phyloP scores from a whole-genome alignment of 1,140 invertebrate genomes.

The Drosophila sp. region DNA sequence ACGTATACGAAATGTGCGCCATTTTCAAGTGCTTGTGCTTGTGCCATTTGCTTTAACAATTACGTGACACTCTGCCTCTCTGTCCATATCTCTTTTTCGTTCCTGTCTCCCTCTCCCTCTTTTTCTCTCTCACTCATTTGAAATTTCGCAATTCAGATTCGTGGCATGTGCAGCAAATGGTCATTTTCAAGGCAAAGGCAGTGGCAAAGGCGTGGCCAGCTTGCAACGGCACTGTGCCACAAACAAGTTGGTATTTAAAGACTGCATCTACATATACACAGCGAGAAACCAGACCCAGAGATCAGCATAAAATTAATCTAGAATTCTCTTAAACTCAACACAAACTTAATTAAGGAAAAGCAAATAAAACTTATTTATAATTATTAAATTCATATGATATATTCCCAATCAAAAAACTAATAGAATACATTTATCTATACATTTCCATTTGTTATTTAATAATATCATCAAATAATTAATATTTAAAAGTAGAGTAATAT shows the following conservation, averaged over 20 bases:
- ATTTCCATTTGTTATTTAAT: no score
- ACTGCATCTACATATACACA: background rate
- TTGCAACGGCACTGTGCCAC: background rate
- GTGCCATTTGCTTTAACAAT: constrained; percentile 60
- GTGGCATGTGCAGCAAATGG: constrained; percentile 71
- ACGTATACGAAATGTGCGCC: constrained; percentile 36
- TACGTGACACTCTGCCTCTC: constrained; percentile 54
- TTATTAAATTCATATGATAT: no score
- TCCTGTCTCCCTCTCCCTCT: background rate
- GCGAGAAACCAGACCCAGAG: background rate
- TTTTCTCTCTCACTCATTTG: background rate
- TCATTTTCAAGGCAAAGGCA: constrained; percentile 12
- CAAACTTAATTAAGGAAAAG: no score
- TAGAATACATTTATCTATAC: no score
- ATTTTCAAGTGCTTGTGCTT: constrained; percentile 22
- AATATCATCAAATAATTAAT: no score
- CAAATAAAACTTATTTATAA: no score
- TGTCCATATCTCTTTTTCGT: background rate
- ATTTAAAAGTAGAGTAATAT: no score
- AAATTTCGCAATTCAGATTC: constrained; percentile 22
- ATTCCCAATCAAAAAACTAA: no score
- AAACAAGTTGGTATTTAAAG: background rate
- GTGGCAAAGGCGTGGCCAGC: constrained; percentile 14
- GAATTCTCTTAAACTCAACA: no score
- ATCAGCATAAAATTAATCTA: no score